A percentile compares a stretch with the other conserved stretches of the same genome.
Evolutionary conservation across 1,140 invertebrate species (phyloP).

Genomic region (Chelonus insularis): DNA sequence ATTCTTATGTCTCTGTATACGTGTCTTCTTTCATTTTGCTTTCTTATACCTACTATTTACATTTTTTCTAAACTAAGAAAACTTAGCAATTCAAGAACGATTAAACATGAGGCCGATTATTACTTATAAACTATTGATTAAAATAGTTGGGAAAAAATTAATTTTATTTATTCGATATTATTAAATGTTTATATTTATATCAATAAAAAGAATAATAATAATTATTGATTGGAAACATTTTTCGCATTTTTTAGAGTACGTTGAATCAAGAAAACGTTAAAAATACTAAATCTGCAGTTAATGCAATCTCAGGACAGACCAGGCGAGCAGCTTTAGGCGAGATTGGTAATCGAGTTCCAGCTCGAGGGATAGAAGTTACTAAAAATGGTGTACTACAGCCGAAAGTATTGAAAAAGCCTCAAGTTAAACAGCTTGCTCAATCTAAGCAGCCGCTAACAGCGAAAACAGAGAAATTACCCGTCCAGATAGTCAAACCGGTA

Average conservation of each 20-base stretch:
- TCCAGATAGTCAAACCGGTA: constrained; percentile 43
- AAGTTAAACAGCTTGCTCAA: constrained; percentile 23
- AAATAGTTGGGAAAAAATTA: no score
- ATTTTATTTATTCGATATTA: no score
- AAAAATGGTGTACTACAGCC: constrained; percentile 41
- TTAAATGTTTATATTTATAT: neutral
- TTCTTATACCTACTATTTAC: no score
- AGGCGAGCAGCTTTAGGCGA: constrained; percentile 53
- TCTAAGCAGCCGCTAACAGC: constrained; percentile 8
- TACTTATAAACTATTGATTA: no score
- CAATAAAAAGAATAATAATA: no score
- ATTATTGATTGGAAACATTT: no score
- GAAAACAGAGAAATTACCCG: constrained; percentile 41
- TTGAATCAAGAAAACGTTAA: constrained; percentile 53
- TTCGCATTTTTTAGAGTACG: no score
- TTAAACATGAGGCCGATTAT: no score
- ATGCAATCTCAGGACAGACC: constrained; percentile 34
- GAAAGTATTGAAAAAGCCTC: constrained; percentile 35
- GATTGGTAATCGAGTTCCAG: constrained; percentile 55
- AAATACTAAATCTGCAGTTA: constrained; percentile 41
- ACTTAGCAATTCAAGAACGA: no score
- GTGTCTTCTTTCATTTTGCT: no score
- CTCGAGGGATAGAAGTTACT: constrained; percentile 38
- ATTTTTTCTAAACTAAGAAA: no score
- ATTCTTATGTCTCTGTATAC: no score